Conservation (phyloP, 2,113 vertebrate species). For the Sula dactylatra region DNA sequence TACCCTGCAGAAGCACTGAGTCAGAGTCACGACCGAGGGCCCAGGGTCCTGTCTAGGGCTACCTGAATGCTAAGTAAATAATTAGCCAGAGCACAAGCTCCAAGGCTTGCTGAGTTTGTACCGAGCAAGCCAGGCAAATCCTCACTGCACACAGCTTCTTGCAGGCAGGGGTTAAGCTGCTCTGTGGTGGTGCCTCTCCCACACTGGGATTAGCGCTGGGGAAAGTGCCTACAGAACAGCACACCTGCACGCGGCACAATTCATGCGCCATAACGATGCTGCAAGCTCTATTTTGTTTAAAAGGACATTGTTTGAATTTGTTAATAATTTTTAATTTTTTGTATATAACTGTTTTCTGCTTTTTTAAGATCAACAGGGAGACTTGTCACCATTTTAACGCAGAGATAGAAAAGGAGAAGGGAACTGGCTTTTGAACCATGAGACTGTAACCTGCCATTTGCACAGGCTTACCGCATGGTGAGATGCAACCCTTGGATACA, state of each 20-base stretch:
- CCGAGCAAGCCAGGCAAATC: not conserved
- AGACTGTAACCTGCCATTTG: not conserved
- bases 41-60: not conserved
- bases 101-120: not conserved
- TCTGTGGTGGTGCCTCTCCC: not conserved
- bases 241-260: fast-evolving
- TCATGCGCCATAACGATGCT: fast-evolving
- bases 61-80: not conserved
- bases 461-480: not conserved
- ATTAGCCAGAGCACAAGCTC: not conserved
- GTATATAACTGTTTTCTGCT: not conserved
- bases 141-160: not conserved
- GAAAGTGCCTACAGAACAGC: not conserved
- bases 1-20: not conserved
- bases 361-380: not conserved
- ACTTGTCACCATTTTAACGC: not conserved
- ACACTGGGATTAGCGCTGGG: fast-evolving
- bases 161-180: not conserved
- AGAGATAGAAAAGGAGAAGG: not conserved
- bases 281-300: not conserved
- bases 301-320: not conserved
- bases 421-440: not conserved
- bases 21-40: not conserved
- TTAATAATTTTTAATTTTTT: not conserved
- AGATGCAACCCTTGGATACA: not conserved